A percentile compares a stretch with the other conserved stretches of the same genome.
Conservation (phyloP, 2,797 vertebrate genomes). For the Artibeus jamaicensis region DNA sequence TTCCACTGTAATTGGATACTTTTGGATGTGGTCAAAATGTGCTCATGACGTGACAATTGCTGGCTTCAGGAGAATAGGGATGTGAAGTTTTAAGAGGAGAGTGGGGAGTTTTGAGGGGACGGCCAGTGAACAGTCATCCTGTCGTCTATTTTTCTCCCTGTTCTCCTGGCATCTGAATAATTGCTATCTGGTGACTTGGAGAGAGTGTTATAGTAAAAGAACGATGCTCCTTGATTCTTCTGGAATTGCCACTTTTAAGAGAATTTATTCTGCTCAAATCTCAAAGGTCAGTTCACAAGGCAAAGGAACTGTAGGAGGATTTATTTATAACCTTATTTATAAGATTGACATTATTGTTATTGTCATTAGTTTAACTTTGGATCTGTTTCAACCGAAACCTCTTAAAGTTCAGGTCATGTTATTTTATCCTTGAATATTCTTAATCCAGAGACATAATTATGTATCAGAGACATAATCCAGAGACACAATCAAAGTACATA, state of each 20-base stretch:
- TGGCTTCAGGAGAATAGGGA: background rate
- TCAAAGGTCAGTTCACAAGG: background rate
- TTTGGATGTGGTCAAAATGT: background rate
- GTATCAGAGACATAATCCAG: background rate
- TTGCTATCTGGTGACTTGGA: background rate
- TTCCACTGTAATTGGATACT: background rate
- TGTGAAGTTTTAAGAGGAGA: background rate
- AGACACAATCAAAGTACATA: background rate
- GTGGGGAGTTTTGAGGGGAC: too few relatives aligned
- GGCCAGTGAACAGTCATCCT: background rate
- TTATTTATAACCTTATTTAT: background rate
- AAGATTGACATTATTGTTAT: background rate
- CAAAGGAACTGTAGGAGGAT: background rate
- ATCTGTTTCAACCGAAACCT: background rate
- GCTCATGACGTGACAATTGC: background rate
- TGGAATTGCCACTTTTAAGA: background rate
- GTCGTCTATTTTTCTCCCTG: background rate
- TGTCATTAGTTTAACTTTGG: background rate
- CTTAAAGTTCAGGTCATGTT: background rate
- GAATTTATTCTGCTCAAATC: background rate
- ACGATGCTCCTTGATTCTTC: background rate
- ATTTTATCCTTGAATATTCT: background rate
- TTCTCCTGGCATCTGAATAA: slow-evolving; percentile 21
- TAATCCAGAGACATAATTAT: background rate
- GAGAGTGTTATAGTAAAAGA: background rate